phyloP scores from a whole-genome alignment of 2,113 vertebrate genomes.

The Macheiramphus alcinus region DNA sequence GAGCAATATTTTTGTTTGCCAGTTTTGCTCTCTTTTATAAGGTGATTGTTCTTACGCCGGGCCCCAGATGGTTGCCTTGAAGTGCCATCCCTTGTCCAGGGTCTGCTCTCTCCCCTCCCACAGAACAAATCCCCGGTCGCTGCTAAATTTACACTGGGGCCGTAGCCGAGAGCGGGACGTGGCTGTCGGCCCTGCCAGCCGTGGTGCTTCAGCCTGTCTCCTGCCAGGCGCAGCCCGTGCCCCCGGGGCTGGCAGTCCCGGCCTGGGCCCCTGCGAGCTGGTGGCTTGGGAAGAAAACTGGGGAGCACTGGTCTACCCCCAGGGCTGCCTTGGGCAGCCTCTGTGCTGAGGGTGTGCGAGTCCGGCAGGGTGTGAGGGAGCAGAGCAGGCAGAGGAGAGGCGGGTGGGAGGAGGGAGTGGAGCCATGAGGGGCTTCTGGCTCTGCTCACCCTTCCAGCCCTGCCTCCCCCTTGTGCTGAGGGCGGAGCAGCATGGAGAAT shows the following conservation, averaged over 20 bases:
- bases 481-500: not conserved
- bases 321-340: not conserved
- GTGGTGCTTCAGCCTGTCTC: not conserved
- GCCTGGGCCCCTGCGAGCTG: not conserved
- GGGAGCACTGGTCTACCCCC: not conserved
- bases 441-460: not conserved
- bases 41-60: not conserved
- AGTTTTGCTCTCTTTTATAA: not conserved
- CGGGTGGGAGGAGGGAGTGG: not conserved
- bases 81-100: not conserved
- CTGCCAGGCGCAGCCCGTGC: rapidly evolving
- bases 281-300: not conserved
- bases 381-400: not conserved
- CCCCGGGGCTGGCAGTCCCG: not conserved
- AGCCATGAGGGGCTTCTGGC: not conserved
- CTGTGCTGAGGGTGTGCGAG: not conserved
- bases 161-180: not conserved
- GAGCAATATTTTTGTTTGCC: not conserved
- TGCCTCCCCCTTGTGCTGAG: not conserved
- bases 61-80: not conserved
- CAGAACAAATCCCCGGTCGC: not conserved
- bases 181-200: not conserved
- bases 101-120: not conserved
- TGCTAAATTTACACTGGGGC: not conserved
- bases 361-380: rapidly evolving